Percentiles rank a stretch among this genome's conserved stretches.
Evolutionary conservation across 2,888 invertebrate genomes (phyloP).

Genomic region (Elgonia sp.): DNA sequence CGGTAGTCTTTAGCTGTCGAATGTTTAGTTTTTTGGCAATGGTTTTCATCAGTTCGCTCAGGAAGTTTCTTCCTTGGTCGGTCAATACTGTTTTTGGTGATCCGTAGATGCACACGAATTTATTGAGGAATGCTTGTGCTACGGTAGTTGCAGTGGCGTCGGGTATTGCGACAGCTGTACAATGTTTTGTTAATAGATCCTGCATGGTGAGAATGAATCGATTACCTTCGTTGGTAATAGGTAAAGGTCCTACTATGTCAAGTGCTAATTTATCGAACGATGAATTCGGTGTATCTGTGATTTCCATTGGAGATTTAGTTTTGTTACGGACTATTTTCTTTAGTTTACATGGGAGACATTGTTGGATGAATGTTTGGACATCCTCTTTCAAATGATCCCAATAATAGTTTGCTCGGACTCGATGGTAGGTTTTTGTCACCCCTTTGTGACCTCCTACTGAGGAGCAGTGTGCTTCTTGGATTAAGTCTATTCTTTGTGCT

Average conservation of each 20-base stretch:
- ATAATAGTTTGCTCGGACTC: background rate
- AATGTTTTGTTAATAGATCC: background rate
- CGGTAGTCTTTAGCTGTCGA: too few relatives aligned
- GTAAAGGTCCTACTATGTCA: background rate
- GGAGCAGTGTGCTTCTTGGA: too few relatives aligned
- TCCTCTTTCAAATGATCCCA: conserved; percentile 1
- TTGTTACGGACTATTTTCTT: too few relatives aligned
- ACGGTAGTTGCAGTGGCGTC: background rate
- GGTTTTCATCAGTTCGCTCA: too few relatives aligned
- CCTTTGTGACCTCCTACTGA: background rate
- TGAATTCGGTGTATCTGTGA: background rate
- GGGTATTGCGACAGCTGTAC: background rate
- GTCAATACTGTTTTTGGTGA: too few relatives aligned
- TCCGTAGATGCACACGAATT: too few relatives aligned
- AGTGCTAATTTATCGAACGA: background rate
- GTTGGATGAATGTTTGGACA: background rate
- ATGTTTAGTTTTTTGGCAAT: too few relatives aligned
- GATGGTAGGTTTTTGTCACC: background rate
- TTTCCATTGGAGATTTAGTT: background rate
- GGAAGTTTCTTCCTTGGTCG: too few relatives aligned
- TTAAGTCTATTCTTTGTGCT: too few relatives aligned
- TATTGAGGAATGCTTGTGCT: too few relatives aligned
- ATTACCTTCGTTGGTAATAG: background rate
- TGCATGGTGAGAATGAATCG: background rate
- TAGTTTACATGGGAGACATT: too few relatives aligned